Evolutionary conservation across 2,113 vertebrate genomes (phyloP).

Genomic region (Tenebrosternarchus preto): DNA sequence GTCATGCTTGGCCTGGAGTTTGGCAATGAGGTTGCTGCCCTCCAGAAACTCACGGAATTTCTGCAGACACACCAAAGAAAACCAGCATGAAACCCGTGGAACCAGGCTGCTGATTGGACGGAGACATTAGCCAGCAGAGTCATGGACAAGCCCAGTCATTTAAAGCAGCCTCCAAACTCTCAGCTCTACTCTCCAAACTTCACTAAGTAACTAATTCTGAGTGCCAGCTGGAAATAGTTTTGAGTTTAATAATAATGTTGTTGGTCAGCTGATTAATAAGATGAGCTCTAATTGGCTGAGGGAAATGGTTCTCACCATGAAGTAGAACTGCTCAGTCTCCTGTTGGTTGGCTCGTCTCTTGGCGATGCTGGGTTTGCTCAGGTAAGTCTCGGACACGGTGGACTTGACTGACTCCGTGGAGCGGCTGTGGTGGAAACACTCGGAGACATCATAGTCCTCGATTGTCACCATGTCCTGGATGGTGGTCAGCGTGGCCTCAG

Average conservation of each 20-base stretch:
- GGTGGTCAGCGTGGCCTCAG: constrained; percentile 94
- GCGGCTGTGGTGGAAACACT: constrained; percentile 97
- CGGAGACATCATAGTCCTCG: constrained; percentile 96
- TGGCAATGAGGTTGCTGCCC: constrained; percentile 97
- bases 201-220: background rate
- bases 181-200: background rate
- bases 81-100: constrained; percentile 18
- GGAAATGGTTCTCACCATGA: constrained; percentile 80
- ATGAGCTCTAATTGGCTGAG: background rate
- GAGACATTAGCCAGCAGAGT: background rate
- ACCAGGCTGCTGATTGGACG: background rate
- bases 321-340: constrained; percentile 98
- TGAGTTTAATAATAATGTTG: background rate
- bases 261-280: background rate
- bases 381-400: constrained; percentile 93
- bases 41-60: constrained; percentile 98
- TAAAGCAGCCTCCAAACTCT: background rate
- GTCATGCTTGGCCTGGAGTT: constrained; percentile 98
- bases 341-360: constrained; percentile 97
- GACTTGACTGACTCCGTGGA: constrained; percentile 97
- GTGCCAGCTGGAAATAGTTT: background rate
- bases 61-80: constrained; percentile 70
- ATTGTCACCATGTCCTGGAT: constrained; percentile 99
- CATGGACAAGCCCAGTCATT: background rate
- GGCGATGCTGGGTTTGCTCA: constrained; percentile 97